phyloP scores from a whole-genome alignment of 2,888 invertebrate species.

The Andrena trimmerana region DNA sequence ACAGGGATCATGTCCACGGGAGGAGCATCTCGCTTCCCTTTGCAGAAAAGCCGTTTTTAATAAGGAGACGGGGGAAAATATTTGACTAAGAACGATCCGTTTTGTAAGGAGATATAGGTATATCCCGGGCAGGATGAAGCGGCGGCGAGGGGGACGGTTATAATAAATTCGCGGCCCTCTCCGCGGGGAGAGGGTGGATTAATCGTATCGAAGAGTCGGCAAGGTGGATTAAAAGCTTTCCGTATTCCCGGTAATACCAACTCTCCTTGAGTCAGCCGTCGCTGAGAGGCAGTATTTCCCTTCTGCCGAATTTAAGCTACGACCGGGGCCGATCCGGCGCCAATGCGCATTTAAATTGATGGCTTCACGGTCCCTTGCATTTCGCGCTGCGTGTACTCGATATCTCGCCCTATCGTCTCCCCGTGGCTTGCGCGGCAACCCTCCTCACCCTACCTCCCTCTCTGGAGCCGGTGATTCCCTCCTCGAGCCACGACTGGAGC shows the following conservation, averaged over 20 bases:
- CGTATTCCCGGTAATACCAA: slow-evolving; percentile 61
- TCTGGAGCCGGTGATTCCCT: slow-evolving; percentile 10
- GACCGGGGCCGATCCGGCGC: slow-evolving; percentile 65
- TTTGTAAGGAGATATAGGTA: slow-evolving; percentile 1
- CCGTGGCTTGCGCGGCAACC: slow-evolving; percentile 23
- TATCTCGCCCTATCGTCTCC: slow-evolving; percentile 57
- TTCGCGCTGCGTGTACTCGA: slow-evolving; percentile 69
- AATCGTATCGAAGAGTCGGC: slow-evolving; percentile 61
- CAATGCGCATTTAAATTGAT: slow-evolving; percentile 75
- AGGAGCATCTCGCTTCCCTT: slow-evolving; percentile 8
- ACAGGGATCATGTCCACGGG: neutral
- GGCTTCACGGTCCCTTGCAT: slow-evolving; percentile 75
- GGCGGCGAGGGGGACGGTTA: neutral
- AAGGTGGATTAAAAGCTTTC: slow-evolving; percentile 69
- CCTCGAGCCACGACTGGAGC: slow-evolving; percentile 52
- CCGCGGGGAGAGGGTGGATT: slow-evolving; percentile 48
- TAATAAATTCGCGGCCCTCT: slow-evolving; percentile 62
- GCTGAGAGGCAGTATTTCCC: slow-evolving; percentile 20
- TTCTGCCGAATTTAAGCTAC: slow-evolving; percentile 70
- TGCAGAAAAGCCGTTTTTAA: slow-evolving; percentile 42
- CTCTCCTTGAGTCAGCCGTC: slow-evolving; percentile 40
- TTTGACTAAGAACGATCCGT: slow-evolving; percentile 21
- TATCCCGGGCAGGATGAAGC: neutral
- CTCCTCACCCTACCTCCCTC: neutral
- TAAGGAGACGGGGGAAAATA: slow-evolving; percentile 35